Percentiles rank a stretch among this genome's conserved stretches.
These are phyloP conservation scores for Adelges cooleyi DNA, from an alignment of 1,140 invertebrate species.

Conservation along the genomic window DNA sequence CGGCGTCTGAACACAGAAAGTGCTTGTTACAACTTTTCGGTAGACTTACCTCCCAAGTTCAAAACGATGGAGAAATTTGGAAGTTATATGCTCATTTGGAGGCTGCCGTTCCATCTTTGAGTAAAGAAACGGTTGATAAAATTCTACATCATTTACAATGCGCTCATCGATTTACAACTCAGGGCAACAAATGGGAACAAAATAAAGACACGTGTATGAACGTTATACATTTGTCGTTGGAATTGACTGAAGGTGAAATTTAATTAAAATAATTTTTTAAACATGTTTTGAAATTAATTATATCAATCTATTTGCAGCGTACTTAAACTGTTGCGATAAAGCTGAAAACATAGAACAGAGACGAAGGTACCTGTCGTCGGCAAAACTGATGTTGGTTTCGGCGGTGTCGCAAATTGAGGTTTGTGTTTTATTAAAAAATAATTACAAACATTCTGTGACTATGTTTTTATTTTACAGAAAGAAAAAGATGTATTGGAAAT, in stretches of 20 bases:
- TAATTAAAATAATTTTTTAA: not conserved
- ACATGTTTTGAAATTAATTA: not conserved
- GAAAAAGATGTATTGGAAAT: not conserved
- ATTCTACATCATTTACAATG: slow-evolving; percentile 47
- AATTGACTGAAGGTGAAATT: slow-evolving; percentile 37
- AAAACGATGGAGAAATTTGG: slow-evolving; percentile 63
- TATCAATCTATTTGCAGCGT: not conserved
- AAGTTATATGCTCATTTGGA: slow-evolving; percentile 62
- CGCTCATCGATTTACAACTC: slow-evolving; percentile 40
- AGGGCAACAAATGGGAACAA: slow-evolving; percentile 46
- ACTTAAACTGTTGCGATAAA: not conserved
- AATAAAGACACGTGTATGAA: slow-evolving; percentile 41
- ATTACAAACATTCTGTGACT: not conserved
- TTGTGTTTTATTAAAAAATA: not conserved
- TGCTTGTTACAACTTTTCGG: slow-evolving; percentile 66
- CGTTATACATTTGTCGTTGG: slow-evolving; percentile 41
- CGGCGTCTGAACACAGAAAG: slow-evolving; percentile 38
- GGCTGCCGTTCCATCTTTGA: slow-evolving; percentile 45
- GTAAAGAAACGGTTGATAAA: slow-evolving; percentile 51
- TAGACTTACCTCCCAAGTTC: slow-evolving; percentile 52
- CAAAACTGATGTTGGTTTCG: slow-evolving; percentile 32
- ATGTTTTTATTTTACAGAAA: not conserved
- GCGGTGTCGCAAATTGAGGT: slow-evolving; percentile 32
- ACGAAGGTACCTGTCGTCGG: slow-evolving; percentile 29
- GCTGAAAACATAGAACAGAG: not conserved